Evolutionary conservation across 1,140 invertebrate genomes (phyloP), one percentile per base, ranked within the genome.

Genomic region (Octopus sinensis): DNA sequence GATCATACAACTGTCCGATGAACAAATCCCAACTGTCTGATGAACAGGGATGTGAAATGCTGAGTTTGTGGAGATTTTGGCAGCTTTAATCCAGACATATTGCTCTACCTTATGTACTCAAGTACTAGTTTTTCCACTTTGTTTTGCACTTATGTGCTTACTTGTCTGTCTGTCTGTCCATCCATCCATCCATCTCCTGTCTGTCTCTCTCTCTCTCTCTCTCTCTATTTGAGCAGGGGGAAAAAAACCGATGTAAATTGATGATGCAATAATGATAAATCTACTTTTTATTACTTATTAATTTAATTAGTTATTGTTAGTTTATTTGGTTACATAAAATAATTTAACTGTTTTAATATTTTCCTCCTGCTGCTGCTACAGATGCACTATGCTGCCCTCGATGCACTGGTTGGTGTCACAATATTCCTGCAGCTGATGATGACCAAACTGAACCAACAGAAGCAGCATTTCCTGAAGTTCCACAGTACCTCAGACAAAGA

Each of bases 311-410:
- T 62, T 52, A 1, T 30, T 54, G 52, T 13, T 23, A 71, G 30
- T 9, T 80, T 10, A 51, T 17, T 43, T 7, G 53, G 12, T 71
- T 13, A 73, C 12, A 30, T 77, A 10, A 53, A 52, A 4, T 13
- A 83, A 54, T 78, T 43, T 75, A 54, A 17, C 12, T 81, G 43
- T 83, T 75, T 78, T 80, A 4, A 80, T 17, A n/a, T 10, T 5
- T 12, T 23, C 43, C n/a, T 52, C 0, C 5, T 62, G 54, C 30
- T 56, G 76, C 0, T 76, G 43, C 82, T 80, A 43, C 94, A 96
- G 91, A 91, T 94, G 7, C 88, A 92, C 5, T 95, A 95, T 91
- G 95, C 95, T 13, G 94, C 94, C 9, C 92, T 92, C 62, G 95
- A 95, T 92, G 94, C 94, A 1, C 90, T 93, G 82, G 93, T 93